phyloP scores from a whole-genome alignment of 1,140 invertebrate species.

The Vanessa tameamea region DNA sequence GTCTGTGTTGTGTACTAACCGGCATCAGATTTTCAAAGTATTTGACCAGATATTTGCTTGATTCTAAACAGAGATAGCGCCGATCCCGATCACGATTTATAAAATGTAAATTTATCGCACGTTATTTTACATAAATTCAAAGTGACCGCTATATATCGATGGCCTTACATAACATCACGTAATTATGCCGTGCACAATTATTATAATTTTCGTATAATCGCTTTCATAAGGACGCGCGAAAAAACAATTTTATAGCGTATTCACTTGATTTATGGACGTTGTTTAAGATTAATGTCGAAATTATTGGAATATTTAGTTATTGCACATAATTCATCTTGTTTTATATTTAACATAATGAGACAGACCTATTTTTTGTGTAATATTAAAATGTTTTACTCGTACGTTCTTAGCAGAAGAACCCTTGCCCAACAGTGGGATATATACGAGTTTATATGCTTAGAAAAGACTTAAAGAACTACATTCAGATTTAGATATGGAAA shows the following conservation, averaged over 20 bases:
- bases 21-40: conserved; percentile 20
- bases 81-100: conserved; percentile 57
- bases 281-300: conserved; percentile 39
- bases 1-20: not conserved
- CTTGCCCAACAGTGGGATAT: not conserved
- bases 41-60: conserved; percentile 21
- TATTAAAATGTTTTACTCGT: not conserved
- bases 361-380: not conserved
- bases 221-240: conserved; percentile 75
- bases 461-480: not conserved
- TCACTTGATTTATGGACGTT: conserved; percentile 67
- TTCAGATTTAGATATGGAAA: not conserved
- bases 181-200: conserved; percentile 75
- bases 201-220: conserved; percentile 80
- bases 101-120: conserved; percentile 79
- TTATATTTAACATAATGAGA: conserved; percentile 1
- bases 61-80: conserved; percentile 61
- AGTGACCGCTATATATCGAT: conserved; percentile 69
- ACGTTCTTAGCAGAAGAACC: too few relatives aligned
- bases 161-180: conserved; percentile 72
- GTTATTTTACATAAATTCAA: conserved; percentile 79
- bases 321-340: not conserved
- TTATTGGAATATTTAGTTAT: conserved; percentile 20
- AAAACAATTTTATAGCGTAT: conserved; percentile 71
- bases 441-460: not conserved